Base-by-base conservation (phyloP, 2,797 vertebrate species). In the Coregonus ussuriensis region DNA sequence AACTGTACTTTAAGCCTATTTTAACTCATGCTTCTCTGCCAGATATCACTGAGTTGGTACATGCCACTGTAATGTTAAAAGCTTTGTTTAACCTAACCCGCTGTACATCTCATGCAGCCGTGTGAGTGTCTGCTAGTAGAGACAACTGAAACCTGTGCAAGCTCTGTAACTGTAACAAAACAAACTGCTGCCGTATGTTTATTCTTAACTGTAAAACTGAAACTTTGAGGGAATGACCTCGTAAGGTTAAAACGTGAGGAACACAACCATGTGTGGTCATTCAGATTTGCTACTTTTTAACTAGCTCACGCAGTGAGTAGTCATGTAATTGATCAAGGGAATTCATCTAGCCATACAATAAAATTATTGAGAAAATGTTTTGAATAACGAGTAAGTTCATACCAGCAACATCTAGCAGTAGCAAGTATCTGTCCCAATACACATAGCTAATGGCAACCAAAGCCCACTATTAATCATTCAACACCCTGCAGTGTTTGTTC, bases 291-390 rank as follows among this genome's bases (percentile, higher is more conserved):
- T 81, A 85, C 85, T 85, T 81, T 86, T 63, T 15, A 88, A 89
- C 84, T 86, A 81, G 52, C 79, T 77, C 77, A 87, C 72, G 9
- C 16, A 37, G 41, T 72, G 76, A 88, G 84, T 87, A 85, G 72
- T 91, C 80, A 86, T 81, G 86, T 79, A 88, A 88, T 74, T 74
- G 67, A 76, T 85, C 47, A 76, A 78, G 51, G 29, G 78, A 87
- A 89, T 81, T 76, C 13, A 78, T 63, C 9, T 76, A 91, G 74
- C 71, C 71, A 78, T 86, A 86, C 83, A 95, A 94, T 94, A 94
- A 94, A 94, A 85, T 65, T 88, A 83, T 88, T 86, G 56, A 84
- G 79, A 92, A 87, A 91, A 79, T 53, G 75, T 47, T 47, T 13
- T 13, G 3, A 47, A 47, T 47, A 47, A 47, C 11, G 11, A 47